Base-by-base conservation (phyloP, 2,797 vertebrate species). In the Labroides dimidiatus region DNA sequence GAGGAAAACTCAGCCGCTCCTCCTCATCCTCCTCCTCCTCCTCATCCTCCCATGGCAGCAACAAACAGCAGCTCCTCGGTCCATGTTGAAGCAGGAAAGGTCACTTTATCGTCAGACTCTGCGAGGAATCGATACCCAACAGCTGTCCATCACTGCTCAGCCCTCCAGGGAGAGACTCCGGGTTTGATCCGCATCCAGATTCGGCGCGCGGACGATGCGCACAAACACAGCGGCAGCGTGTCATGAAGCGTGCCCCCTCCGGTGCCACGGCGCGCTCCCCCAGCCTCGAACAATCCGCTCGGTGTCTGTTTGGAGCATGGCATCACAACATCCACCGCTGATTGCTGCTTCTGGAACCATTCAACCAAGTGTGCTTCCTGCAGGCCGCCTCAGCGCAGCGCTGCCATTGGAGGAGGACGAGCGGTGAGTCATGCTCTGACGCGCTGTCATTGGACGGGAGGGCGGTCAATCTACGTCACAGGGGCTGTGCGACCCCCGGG, bases 281-380 rank as follows among this genome's bases (percentile, higher is more conserved):
- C 55, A 53, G 70, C 64, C 41, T 55, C 72, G 66, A 65, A 48
- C 63, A 1, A 27, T 57, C 50, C 41, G 39, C 59, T 75, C 43
- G 33, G 68, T 49, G 64, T 51, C 23, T n/a, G 78, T 77, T 77
- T 6, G 55, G 67, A 79, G 75, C 77, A 66, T 56, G 74, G 84
- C 87, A 86, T 88, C 87, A 64, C 59, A 77, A 80, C 80, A 85
- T 87, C 82, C 75, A 68, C 66, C 66, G 80, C 81, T 85, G 87
- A 78, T 87, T 64, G 72, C 84, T 81, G 89, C 81, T 89, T 83
- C 85, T 75, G 81, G 63, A 79, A 77, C 65, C 91, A 92, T 94
- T 93, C 93, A 93, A 94, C 93, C 93, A 91, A 94, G 91, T 84
- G 9, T 93, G 93, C 92, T 94, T 90, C 82, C 85, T 78, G 81